Evolutionary conservation across 2,797 vertebrate species (phyloP).

Genomic region (Sebastiscus tertius): DNA sequence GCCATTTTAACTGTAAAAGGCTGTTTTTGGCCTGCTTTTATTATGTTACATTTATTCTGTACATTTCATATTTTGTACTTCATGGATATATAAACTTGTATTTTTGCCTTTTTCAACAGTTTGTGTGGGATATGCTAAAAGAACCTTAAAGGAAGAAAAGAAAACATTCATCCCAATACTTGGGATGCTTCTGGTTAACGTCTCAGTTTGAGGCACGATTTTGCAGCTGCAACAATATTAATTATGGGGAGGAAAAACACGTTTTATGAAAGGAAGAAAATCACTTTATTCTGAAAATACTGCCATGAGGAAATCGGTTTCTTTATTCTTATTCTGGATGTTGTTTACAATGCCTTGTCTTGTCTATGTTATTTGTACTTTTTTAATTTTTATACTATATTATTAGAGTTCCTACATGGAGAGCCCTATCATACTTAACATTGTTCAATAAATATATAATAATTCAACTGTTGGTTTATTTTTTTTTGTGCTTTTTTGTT

Average conservation of each 20-base stretch:
- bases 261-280: constrained; percentile 56
- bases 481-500: background rate
- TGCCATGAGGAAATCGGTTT: constrained; percentile 64
- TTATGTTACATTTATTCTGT: constrained; percentile 67
- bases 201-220: constrained; percentile 72
- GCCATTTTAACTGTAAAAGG: constrained; percentile 66
- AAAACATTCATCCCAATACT: constrained; percentile 65
- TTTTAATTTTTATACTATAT: constrained; percentile 84
- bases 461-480: constrained; percentile 26
- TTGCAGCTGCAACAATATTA: constrained; percentile 64
- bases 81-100: constrained; percentile 65
- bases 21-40: constrained; percentile 65
- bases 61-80: constrained; percentile 76
- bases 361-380: constrained; percentile 84
- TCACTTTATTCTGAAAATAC: constrained; percentile 64
- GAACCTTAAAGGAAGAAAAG: constrained; percentile 45
- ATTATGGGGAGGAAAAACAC: constrained; percentile 32
- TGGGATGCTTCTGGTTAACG: constrained; percentile 61
- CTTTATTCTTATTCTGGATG: constrained; percentile 74
- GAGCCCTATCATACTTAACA: constrained; percentile 77
- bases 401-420: constrained; percentile 80
- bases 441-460: constrained; percentile 82
- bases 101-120: constrained; percentile 64
- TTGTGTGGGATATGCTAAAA: constrained; percentile 58
- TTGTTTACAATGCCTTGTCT: constrained; percentile 79